Conservation (phyloP, 2,888 invertebrate genomes). For the Polydrusus tereticollis region DNA sequence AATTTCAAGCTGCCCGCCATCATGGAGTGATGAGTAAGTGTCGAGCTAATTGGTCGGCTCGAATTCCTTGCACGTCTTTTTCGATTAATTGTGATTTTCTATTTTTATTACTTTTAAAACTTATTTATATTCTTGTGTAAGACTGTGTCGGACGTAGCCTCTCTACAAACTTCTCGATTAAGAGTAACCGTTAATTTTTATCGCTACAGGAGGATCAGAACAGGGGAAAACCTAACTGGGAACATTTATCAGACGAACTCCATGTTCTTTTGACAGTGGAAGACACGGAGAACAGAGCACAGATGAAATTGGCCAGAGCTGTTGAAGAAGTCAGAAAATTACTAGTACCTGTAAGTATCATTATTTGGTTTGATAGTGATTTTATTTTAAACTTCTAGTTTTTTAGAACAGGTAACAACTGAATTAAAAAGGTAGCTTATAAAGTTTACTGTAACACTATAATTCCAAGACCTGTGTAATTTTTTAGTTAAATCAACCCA, state of each 20-base stretch:
- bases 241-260: conserved; percentile 97
- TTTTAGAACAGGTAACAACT: no score
- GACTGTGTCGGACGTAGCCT: not conserved
- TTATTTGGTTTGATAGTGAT: not conserved
- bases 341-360: conserved; percentile 90
- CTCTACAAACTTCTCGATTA: no score
- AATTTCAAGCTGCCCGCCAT: conserved; percentile 22
- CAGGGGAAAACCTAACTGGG: conserved; percentile 99
- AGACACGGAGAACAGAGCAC: conserved; percentile 97
- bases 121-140: not conserved
- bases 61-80: not conserved
- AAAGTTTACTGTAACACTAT: no score
- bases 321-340: conserved; percentile 98
- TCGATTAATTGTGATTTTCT: not conserved
- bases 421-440: no score
- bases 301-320: conserved; percentile 93
- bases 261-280: conserved; percentile 99
- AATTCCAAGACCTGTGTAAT: no score
- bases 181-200: no score
- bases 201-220: conserved; percentile 94
- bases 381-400: not conserved
- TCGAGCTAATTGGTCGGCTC: conserved; percentile 17
- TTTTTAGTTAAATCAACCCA: no score
- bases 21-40: conserved; percentile 24
- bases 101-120: not conserved